Conservation (phyloP, 2,113 vertebrate species). For the Hydrolagus affinis region DNA sequence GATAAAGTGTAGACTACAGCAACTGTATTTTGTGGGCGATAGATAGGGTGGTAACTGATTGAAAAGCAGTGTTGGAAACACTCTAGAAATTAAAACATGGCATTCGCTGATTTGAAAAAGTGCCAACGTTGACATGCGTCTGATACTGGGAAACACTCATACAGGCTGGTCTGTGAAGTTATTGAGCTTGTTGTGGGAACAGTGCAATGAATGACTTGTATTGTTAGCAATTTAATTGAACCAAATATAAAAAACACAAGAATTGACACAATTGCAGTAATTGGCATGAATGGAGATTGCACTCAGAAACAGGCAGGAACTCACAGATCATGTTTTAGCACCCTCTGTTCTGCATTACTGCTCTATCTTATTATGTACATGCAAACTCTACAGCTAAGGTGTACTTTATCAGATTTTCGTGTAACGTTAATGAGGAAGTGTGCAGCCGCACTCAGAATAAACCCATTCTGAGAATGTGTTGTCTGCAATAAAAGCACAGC, state of each 20-base stretch:
- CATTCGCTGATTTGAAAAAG: background rate
- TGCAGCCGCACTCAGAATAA: background rate
- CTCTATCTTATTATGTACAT: background rate
- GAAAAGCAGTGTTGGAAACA: too few relatives aligned
- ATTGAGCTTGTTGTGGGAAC: background rate
- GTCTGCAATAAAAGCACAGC: background rate
- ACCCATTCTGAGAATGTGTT: background rate
- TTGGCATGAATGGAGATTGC: background rate
- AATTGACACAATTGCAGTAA: constrained; percentile 24
- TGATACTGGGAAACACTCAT: background rate
- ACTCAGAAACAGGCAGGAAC: background rate
- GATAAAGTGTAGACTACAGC: too few relatives aligned
- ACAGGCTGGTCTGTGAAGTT: background rate
- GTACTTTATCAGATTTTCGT: background rate
- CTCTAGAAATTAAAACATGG: too few relatives aligned
- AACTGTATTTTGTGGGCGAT: too few relatives aligned
- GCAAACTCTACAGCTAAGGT: background rate
- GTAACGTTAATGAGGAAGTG: background rate
- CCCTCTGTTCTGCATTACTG: too few relatives aligned
- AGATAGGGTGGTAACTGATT: too few relatives aligned
- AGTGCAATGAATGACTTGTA: background rate
- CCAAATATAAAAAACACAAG: background rate
- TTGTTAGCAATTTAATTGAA: constrained; percentile 10
- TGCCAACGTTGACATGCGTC: background rate
- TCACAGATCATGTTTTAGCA: constrained; percentile 9